phyloP scores from a whole-genome alignment of 2,113 vertebrate species.

The Pygoscelis antarcticus region DNA sequence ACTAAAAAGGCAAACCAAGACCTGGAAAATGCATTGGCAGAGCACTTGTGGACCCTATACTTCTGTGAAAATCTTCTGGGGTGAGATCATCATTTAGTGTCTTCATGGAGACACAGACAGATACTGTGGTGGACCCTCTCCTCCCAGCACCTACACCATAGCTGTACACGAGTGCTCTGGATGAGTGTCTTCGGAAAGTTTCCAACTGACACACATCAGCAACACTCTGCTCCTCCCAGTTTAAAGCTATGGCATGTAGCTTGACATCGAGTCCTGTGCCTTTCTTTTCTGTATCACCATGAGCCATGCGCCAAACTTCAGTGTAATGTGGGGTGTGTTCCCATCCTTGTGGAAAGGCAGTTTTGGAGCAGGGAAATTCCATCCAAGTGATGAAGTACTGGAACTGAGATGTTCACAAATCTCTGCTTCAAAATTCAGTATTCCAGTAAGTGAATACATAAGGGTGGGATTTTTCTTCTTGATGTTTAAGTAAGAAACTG shows the following conservation, averaged over 20 bases:
- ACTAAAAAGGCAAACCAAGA: not conserved
- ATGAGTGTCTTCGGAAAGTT: not conserved
- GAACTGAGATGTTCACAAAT: not conserved
- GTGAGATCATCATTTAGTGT: not conserved
- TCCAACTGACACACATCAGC: not conserved
- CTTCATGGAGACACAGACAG: not conserved
- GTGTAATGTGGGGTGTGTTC: not conserved
- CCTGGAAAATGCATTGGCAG: not conserved
- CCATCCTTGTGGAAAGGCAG: not conserved
- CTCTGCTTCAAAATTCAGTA: not conserved
- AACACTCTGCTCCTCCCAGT: not conserved
- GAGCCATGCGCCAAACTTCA: not conserved
- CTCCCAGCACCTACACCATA: not conserved
- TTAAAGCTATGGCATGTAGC: not conserved
- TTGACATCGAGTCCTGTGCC: not conserved
- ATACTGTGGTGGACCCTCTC: not conserved
- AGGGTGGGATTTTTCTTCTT: not conserved
- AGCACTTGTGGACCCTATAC: not conserved
- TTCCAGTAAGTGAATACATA: not conserved
- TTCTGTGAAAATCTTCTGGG: not conserved
- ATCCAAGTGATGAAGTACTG: not conserved
- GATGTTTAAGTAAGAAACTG: not conserved
- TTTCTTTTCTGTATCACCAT: not conserved
- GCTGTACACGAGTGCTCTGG: not conserved
- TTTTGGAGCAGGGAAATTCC: not conserved